A percentile compares a stretch with the other conserved stretches of the same genome.
Conservation (phyloP, 2,888 invertebrate species). For the Tribolium freemani region DNA sequence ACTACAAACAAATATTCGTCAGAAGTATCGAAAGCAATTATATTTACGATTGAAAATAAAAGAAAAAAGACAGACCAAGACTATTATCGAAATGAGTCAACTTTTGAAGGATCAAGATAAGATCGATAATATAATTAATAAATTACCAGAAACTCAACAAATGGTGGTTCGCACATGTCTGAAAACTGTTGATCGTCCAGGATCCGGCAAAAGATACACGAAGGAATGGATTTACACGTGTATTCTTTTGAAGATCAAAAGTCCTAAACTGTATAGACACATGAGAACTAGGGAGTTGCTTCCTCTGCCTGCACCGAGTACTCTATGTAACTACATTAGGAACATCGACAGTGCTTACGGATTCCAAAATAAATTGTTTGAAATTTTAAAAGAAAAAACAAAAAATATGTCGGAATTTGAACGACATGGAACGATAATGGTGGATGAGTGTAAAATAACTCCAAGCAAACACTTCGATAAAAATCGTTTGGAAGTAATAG, state of each 20-base stretch:
- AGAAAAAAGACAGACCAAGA: no score
- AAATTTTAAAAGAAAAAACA: neutral
- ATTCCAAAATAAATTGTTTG: neutral
- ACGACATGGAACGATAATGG: constrained; percentile 38
- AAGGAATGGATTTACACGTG: constrained; percentile 7
- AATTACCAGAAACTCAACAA: constrained; percentile 7
- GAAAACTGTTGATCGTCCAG: neutral
- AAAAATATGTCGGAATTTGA: neutral
- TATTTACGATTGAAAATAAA: no score
- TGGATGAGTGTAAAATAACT: constrained; percentile 52
- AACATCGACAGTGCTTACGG: neutral
- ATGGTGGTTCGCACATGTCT: neutral
- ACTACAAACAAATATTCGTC: no score
- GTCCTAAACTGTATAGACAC: no score
- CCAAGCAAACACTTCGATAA: constrained; percentile 46
- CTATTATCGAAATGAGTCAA: no score
- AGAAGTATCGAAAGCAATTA: no score
- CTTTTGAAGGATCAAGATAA: no score
- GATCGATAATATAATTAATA: no score
- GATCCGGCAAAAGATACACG: neutral
- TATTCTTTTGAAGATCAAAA: constrained; percentile 1
- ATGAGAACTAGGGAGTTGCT: no score
- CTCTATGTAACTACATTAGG: neutral
- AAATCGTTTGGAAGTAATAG: constrained; percentile 41
- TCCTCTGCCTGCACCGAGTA: neutral